These are phyloP conservation scores for Epinotia demarniana DNA, from an alignment of 2,888 invertebrate species.

Conservation along the genomic window DNA sequence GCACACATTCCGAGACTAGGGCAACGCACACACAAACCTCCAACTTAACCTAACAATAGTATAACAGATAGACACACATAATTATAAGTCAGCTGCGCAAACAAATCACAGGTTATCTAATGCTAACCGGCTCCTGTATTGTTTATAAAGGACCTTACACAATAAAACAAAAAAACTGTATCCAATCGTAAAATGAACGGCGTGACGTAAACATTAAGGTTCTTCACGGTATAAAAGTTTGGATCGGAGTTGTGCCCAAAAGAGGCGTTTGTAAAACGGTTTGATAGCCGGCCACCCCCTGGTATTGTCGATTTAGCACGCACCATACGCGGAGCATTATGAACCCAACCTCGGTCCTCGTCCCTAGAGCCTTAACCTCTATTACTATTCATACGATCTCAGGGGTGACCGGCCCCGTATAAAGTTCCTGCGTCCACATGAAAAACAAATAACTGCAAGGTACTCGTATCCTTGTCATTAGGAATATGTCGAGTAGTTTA, in stretches of 20 bases:
- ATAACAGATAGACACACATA: background rate
- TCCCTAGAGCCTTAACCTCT: slow-evolving; percentile 70
- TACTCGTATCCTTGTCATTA: slow-evolving; percentile 6
- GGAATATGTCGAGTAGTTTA: slow-evolving; percentile 17
- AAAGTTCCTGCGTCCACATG: slow-evolving; percentile 57
- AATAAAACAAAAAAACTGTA: slow-evolving; percentile 9
- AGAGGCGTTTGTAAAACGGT: slow-evolving; percentile 71
- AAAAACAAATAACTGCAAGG: slow-evolving; percentile 59
- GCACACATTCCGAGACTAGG: slow-evolving; percentile 3
- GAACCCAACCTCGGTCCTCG: slow-evolving; percentile 55
- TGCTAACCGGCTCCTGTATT: slow-evolving; percentile 17
- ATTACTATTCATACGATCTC: slow-evolving; percentile 77
- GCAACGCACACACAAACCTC: background rate
- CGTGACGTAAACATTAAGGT: slow-evolving; percentile 46
- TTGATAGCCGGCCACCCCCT: slow-evolving; percentile 69
- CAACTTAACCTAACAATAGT: background rate
- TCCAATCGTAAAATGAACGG: background rate
- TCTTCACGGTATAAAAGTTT: slow-evolving; percentile 62
- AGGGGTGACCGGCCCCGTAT: slow-evolving; percentile 57
- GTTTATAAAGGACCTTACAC: background rate
- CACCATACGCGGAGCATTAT: slow-evolving; percentile 78
- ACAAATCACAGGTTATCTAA: slow-evolving; percentile 15
- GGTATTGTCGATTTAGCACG: slow-evolving; percentile 82
- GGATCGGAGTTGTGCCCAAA: slow-evolving; percentile 66
- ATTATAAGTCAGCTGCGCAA: background rate